Conservation (phyloP, 2,113 vertebrate genomes). For the Manacus vitellinus region DNA sequence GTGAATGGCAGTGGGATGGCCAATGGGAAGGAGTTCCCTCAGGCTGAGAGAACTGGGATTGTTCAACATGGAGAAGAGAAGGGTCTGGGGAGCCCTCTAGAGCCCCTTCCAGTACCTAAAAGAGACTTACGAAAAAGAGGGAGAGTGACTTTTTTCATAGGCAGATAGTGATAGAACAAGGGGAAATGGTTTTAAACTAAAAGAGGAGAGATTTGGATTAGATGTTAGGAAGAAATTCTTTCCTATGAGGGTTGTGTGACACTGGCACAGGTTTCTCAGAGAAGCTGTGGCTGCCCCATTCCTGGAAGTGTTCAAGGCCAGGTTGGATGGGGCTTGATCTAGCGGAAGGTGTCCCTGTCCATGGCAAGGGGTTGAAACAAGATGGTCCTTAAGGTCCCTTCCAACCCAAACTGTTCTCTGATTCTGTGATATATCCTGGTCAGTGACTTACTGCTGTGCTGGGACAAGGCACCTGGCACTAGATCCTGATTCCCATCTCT, state of each 20-base stretch:
- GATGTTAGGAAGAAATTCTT: neutral
- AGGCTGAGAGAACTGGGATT: neutral
- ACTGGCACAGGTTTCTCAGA: neutral
- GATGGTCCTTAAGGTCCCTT: neutral
- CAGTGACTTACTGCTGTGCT: accelerated
- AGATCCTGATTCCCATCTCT: neutral
- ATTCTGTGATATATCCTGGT: neutral
- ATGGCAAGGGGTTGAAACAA: neutral
- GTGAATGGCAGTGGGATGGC: neutral
- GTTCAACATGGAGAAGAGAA: neutral
- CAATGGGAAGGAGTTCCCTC: neutral
- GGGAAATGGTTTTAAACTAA: neutral
- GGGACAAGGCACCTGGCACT: neutral
- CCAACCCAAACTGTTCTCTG: neutral
- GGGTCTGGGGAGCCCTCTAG: neutral
- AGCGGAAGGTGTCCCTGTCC: neutral
- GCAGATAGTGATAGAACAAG: neutral
- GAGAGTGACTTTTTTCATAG: neutral
- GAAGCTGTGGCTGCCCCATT: neutral
- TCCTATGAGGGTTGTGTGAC: neutral
- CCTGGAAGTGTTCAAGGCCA: neutral
- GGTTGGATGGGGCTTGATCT: neutral
- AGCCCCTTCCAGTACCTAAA: neutral
- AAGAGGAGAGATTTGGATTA: neutral
- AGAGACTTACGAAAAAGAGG: neutral